Evolutionary conservation across 1,140 invertebrate genomes (phyloP), one percentile per base, ranked within the genome.

Genomic region (Monomorium pharaonis): DNA sequence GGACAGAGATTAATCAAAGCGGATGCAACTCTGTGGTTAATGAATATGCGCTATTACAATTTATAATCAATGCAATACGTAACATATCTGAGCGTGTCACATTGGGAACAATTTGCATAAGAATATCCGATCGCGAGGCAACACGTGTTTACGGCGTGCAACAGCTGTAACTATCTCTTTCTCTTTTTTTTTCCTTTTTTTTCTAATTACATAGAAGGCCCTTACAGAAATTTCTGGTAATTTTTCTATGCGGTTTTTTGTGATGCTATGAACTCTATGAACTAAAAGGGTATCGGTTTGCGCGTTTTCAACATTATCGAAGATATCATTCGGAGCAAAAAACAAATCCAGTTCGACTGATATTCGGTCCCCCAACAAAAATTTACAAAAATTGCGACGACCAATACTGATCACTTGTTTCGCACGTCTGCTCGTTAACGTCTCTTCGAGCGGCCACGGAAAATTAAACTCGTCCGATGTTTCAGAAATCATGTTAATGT

Each of bases 31-130:
- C 5, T 33, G 58, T 1, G 16, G 10, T 30, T 77, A 77, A 63
- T 44, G 18, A 37, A 67, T 21, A 18, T 65, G 3, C n/a, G 14
- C 7, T 33, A 78, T 67, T 80, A 54, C 51, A 69, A 80, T 80
- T 69, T 69, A n/a, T 47, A 63, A 62, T 44, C 5, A 16, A 54
- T 37, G 47, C 44, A 69, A 54, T 18, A 33, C 30, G 44, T 54
- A 49, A 67, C 24, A 49, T 18, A 24, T 67, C 44, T 67, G 58
- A 78, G 14, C 10, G 16, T 33, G 30, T 60, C 16, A 44, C 42
- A 14, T 65, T n/a, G n/a, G 24, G 1, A 21, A 51, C n/a, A 69
- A 80, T 80, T 69, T 80, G 30, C 76, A 69, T 80, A 67, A 47
- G 51, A 75, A 75, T 42, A 58, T 78, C 24, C 6, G 56, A n/a